These are phyloP conservation scores for Piscicola geometra DNA, from an alignment of 2,888 invertebrate species.

Conservation along the genomic window DNA sequence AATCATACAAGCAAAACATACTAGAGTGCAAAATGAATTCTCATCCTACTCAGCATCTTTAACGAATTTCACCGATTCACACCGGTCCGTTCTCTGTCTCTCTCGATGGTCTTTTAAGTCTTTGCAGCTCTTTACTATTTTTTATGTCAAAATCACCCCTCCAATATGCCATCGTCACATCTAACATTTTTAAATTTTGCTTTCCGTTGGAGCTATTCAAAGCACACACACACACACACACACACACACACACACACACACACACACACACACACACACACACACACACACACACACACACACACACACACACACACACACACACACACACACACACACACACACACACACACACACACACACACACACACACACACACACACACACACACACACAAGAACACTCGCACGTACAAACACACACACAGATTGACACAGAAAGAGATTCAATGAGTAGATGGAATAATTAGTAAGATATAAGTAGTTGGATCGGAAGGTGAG, in stretches of 20 bases:
- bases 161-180: too few relatives aligned
- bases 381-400: neutral
- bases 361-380: slow-evolving; percentile 21
- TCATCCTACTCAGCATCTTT: too few relatives aligned
- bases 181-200: neutral
- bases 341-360: neutral
- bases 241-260: slow-evolving; percentile 31
- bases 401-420: neutral
- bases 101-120: too few relatives aligned
- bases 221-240: slow-evolving; percentile 27
- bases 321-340: neutral
- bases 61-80: too few relatives aligned
- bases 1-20: too few relatives aligned
- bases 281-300: slow-evolving; percentile 24
- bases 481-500: too few relatives aligned
- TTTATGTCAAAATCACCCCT: too few relatives aligned
- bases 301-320: neutral
- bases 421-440: neutral
- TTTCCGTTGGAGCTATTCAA: neutral
- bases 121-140: too few relatives aligned
- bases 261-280: slow-evolving; percentile 19
- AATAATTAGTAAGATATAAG: too few relatives aligned
- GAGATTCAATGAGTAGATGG: too few relatives aligned
- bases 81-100: too few relatives aligned
- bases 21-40: too few relatives aligned